phyloP scores from a whole-genome alignment of 2,797 vertebrate genomes.

The Acipenser oxyrinchus region DNA sequence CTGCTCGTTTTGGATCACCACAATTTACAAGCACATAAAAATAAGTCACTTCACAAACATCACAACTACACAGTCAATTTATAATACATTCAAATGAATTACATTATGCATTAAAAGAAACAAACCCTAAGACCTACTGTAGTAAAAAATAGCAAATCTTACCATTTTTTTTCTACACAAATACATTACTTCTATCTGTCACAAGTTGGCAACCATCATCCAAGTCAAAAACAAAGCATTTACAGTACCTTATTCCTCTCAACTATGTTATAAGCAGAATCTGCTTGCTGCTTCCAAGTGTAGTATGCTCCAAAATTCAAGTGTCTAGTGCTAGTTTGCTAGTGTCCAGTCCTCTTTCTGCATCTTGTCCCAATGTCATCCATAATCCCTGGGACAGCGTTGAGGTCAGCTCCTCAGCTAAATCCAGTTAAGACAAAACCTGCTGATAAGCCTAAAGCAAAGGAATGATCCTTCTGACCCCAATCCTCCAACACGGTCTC shows the following conservation, averaged over 20 bases:
- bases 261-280: not conserved
- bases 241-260: too few species aligned
- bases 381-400: slow-evolving; percentile 73
- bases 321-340: slow-evolving; percentile 17
- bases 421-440: slow-evolving; percentile 89
- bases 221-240: too few species aligned
- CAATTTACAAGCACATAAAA: too few species aligned
- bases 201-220: not conserved
- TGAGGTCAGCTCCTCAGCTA: slow-evolving; percentile 69
- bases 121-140: not conserved
- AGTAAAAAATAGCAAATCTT: not conserved
- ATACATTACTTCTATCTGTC: too few species aligned
- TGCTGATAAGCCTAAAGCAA: slow-evolving; percentile 72
- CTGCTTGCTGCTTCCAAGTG: not conserved
- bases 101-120: too few species aligned
- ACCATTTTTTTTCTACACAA: not conserved
- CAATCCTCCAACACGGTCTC: slow-evolving; percentile 52
- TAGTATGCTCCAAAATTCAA: not conserved
- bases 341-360: slow-evolving; percentile 28
- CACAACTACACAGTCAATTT: too few species aligned
- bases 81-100: too few species aligned
- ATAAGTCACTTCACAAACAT: too few species aligned
- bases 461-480: slow-evolving; percentile 63
- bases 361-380: slow-evolving; percentile 60
- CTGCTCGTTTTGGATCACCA: too few species aligned